Evolutionary conservation across 1,140 invertebrate genomes (phyloP).

Genomic region (Teleopsis dalmanni): DNA sequence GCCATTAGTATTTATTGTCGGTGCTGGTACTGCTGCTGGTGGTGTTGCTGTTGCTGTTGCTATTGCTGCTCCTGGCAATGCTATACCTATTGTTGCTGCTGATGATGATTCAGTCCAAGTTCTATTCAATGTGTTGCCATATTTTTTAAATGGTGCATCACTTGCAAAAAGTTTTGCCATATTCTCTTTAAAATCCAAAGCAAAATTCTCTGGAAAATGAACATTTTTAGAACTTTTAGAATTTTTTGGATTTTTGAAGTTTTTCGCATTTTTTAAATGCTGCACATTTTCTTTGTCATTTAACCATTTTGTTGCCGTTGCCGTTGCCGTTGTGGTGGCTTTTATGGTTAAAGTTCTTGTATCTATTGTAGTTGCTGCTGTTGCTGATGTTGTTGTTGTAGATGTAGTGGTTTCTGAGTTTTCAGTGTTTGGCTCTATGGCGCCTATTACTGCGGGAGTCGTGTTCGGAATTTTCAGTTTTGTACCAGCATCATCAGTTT

Average conservation of each 20-base stretch:
- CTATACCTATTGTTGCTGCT: slow-evolving; percentile 5
- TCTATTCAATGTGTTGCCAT: not conserved
- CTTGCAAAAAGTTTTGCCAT: slow-evolving; percentile 21
- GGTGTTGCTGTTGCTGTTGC: not conserved
- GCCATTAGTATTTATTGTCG: not conserved
- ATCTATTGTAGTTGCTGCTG: not conserved
- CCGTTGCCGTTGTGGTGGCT: not conserved
- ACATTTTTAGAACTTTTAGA: slow-evolving; percentile 12
- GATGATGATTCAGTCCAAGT: not conserved
- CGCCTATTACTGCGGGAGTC: not conserved
- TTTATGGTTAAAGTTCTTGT: not conserved
- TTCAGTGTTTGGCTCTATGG: not conserved
- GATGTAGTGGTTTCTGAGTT: not conserved
- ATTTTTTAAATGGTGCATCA: slow-evolving; percentile 3
- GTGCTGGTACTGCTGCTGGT: slow-evolving; percentile 10
- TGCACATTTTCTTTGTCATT: too few species aligned
- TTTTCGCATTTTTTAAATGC: too few species aligned
- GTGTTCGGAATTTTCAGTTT: too few species aligned
- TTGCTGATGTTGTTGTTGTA: slow-evolving; percentile 14
- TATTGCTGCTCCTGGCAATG: not conserved
- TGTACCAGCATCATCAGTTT: too few species aligned
- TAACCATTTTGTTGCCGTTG: not conserved
- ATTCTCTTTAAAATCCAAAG: slow-evolving; percentile 21
- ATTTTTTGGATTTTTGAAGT: slow-evolving; percentile 17
- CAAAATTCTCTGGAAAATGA: slow-evolving; percentile 12